Evolutionary conservation across 1,140 invertebrate genomes (phyloP).

Genomic region (Glomeris maerens): DNA sequence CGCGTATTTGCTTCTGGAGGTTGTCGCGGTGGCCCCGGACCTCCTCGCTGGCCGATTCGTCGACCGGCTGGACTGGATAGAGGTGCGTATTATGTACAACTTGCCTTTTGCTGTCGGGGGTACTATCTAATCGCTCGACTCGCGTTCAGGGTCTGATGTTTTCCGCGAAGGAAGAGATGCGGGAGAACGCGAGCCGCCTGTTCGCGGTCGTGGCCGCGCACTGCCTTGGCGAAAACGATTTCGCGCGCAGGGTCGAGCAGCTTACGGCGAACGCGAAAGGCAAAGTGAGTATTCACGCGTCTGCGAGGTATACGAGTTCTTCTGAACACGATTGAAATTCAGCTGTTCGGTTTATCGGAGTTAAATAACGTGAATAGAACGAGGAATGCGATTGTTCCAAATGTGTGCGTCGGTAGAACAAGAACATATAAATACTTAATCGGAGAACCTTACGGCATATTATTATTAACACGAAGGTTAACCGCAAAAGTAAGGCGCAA

Average conservation of each 20-base stretch:
- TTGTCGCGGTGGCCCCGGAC: constrained; percentile 50
- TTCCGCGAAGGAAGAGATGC: constrained; percentile 56
- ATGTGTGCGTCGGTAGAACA: too few relatives aligned
- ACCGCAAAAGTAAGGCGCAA: too few relatives aligned
- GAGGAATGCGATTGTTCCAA: too few relatives aligned
- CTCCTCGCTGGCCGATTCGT: constrained; percentile 40
- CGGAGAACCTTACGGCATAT: too few relatives aligned
- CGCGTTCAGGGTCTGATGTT: constrained; percentile 40
- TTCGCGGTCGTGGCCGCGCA: constrained; percentile 48
- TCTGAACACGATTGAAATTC: too few relatives aligned
- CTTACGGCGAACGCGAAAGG: constrained; percentile 24
- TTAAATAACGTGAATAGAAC: background rate
- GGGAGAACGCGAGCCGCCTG: constrained; percentile 49
- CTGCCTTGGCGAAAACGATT: constrained; percentile 27
- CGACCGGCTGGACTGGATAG: constrained; percentile 44
- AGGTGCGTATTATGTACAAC: constrained; percentile 19
- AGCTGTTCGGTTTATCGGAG: too few relatives aligned
- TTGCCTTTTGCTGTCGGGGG: background rate
- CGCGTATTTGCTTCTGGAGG: constrained; percentile 54
- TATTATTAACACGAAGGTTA: too few relatives aligned
- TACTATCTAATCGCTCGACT: background rate
- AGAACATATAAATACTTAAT: too few relatives aligned
- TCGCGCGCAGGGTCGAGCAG: constrained; percentile 23
- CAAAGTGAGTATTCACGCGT: constrained; percentile 29
- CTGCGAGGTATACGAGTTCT: too few relatives aligned